Base-by-base conservation (phyloP, 2,113 vertebrate genomes). In the Engystomops pustulosus region DNA sequence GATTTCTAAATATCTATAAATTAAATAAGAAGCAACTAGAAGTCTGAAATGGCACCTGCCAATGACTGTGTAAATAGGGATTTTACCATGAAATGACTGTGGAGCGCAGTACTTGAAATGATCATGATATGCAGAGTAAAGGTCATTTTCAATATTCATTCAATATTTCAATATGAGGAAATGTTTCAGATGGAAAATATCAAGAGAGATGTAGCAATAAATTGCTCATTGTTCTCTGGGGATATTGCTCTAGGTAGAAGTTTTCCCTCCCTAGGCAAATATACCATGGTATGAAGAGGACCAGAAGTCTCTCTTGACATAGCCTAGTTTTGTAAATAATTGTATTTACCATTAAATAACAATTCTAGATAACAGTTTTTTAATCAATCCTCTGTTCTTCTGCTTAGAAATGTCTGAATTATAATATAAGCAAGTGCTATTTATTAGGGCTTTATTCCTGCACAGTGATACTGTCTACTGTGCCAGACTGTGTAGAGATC, bases 141-240 rank as follows among this genome's bases (percentile, higher is more conserved):
- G 55, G 77, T 79, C 77, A 65, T 79, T 79, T 79, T 79, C 77
- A 79, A 67, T 45, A 67, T 79, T 79, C 58, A 79, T 79, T 79
- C n/a, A n/a, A n/a, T n/a, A n/a, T n/a, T n/a, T n/a, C n/a, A 79
- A 65, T 67, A 47, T 62, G 15, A 30, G 77, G 58, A 79, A 79
- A 65, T 79, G 77, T 45, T 67, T 45, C 58, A 47, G 25, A 23
- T 45, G 55, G 55, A 79, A 79, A 62, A 79, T 65, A 79, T 45
- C 34, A 79, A 65, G 77, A 79, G 27, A 41, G 55, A 79, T 79
- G 76, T 65, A 60, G 25, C 38, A 27, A 20, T 79, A 65, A 79
- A 79, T 44, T 62, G 55, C 55, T 62, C 38, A 10, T 34, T 58
- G 60, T 58, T 78, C 51, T 41, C 34, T 25, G 34, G 47, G n/a